Evolutionary conservation across 2,888 invertebrate species (phyloP), one percentile per base, ranked within the genome.

Genomic region (Theretra japonica): DNA sequence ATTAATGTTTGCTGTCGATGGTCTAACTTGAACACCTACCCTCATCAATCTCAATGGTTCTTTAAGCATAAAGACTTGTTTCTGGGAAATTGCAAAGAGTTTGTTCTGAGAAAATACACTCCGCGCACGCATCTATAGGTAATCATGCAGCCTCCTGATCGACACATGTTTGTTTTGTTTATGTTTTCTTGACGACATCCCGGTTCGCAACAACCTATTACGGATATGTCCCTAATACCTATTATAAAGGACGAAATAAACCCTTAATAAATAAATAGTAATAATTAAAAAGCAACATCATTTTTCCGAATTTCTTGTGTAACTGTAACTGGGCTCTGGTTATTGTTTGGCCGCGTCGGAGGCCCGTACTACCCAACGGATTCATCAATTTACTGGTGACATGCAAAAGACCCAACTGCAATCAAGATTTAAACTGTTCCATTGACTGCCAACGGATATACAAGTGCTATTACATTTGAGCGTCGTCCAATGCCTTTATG

Each of bases 1-100:
- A 74, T 75, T 74, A 72, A 74, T 77, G 76, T 81, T 81, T 78
- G 23, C 70, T 65, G 62, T 69, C 33, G 72, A 72, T 72, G 28
- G 41, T 30, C 58, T 33, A 69, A 72, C 60, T 69, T 30, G 21
- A 69, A 50, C 60, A 69, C 60, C 60, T 60, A 68, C 50, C 60
- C 60, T 72, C 60, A 72, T 68, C 72, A 68, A 69, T 69, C 72
- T 59, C 53, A 41, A 53, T 25, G 50, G 28, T 53, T 53, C 50
- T 70, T 33, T 70, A 33, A 68, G 68, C 48, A 59, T 58, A 68
- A 70, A 68, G 59, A 70, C 7, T 70, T 41, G 25, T 19, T 68
- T 71, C 68, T 65, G 15, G 25, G 71, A 71, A 71, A 71, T 76
- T 75, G 65, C 65, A 21, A 65, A 65, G 65, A 48, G 48, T 41